A percentile compares a stretch with the other conserved stretches of the same genome.
Conservation (phyloP, 2,113 vertebrate species). For the Entelurus aequoreus region DNA sequence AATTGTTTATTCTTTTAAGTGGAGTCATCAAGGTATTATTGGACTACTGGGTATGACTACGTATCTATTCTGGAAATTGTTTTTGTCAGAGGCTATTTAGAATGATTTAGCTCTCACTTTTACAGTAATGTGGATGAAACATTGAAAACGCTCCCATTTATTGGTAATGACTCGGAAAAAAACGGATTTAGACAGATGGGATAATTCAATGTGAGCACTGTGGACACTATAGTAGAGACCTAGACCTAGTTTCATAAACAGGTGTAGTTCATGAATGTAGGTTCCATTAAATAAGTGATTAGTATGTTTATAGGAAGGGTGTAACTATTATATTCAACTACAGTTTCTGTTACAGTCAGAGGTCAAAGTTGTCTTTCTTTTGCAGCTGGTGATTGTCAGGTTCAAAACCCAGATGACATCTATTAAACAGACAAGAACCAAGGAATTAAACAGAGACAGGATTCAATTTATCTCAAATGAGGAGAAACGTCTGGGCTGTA, state of each 20-base stretch:
- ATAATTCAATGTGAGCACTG: slow-evolving; percentile 41
- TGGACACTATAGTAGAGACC: slow-evolving; percentile 29
- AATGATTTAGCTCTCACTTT: too few species aligned
- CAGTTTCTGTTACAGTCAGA: not conserved
- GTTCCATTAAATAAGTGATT: slow-evolving; percentile 55
- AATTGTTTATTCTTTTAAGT: too few species aligned
- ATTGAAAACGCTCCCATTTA: not conserved
- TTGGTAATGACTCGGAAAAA: slow-evolving; percentile 64
- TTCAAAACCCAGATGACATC: not conserved
- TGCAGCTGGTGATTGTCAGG: slow-evolving; percentile 17
- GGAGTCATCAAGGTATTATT: too few species aligned
- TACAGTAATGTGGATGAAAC: not conserved
- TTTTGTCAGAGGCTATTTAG: too few species aligned
- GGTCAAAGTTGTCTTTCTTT: slow-evolving; percentile 17
- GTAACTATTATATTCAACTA: slow-evolving; percentile 41
- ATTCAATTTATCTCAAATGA: too few species aligned
- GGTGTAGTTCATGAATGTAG: slow-evolving; percentile 39
- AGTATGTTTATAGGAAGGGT: slow-evolving; percentile 52
- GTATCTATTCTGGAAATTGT: too few species aligned
- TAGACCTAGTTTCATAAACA: slow-evolving; percentile 57
- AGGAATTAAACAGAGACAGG: too few species aligned
- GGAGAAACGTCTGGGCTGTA: too few species aligned
- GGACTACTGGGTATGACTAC: too few species aligned
- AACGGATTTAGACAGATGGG: too few species aligned
- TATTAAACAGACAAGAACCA: too few species aligned